Evolutionary conservation across 2,113 vertebrate genomes (phyloP), one percentile per base, ranked within the genome.

Genomic region (Stigmatopora argus): DNA sequence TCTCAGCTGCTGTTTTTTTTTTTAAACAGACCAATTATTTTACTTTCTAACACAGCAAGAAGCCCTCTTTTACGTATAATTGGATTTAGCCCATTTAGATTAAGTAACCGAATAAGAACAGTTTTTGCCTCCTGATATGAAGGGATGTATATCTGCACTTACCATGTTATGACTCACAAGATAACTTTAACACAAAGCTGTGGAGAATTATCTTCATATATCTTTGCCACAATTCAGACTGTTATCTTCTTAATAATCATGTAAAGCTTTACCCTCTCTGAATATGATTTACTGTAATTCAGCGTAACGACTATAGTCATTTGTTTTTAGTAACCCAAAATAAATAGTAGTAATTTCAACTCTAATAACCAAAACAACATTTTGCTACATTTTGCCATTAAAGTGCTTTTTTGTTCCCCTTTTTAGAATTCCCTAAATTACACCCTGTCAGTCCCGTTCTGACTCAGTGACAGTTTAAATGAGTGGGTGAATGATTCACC

Each of bases 21-120:
- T 48, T 21, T 58, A 46, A 52, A 53, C 41, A 41, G 53, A 38
- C 5, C 46, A 56, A 63, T 59, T 62, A 68, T 58, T 74, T 65
- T 23, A 62, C 31, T 69, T 74, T 74, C 69, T 71, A 48, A 56
- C 69, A 26, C 71, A 81, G 53, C 46, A 13, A 0, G 10, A 12
- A 2, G 26, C 41, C 3, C 4, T 17, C 10, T 34, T 6, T 61
- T 11, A 64, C 31, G 18, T 4, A 49, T 58, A 49, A 26, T 11
- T 64, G 31, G 26, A 62, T 7, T 18, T 52, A 10, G n/a, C 15
- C 21, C 52, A 44, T 26, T 58, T 46, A 1, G 15, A 9, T 67
- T 35, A 63, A 15, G 15, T 13, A 9, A n/a, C 10, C 31, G 17
- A 15, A 56, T 45, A 14, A 49, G 19, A 12, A 31, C 5, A 4